Base-by-base conservation (phyloP, 2,113 vertebrate genomes). In the Sylvilagus bachmani region DNA sequence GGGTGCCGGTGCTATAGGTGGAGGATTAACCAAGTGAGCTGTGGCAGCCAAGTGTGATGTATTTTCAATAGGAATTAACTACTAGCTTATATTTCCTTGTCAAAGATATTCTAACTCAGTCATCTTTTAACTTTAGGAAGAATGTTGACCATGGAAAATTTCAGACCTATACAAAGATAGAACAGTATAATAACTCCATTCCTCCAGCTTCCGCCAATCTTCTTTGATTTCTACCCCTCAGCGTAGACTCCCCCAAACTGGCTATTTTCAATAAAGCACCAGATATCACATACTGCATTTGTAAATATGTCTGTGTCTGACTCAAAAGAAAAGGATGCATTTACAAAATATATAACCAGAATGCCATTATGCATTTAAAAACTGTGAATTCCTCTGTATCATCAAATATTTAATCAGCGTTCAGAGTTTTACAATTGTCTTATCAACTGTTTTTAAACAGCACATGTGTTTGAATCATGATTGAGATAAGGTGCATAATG, bases 21-120 rank as follows among this genome's bases (percentile, higher is more conserved):
- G 44, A 44, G 44, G 44, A 44, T 44, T 44, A 44, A 7, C 44
- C 44, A 7, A 44, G 44, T 44, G 44, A 44, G 44, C 44, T 6
- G 44, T 6, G 44, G 44, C 44, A 7, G 44, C 44, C 44, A 44
- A 38, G 27, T 58, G 4, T 71, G 31, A 94, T 70, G 94, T 86
- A 75, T 85, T 94, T 94, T 89, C 24, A 58, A 75, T 74, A 53
- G 64, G 13, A 87, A 91, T 91, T 91, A 66, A 83, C 78, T 66
- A 31, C 29, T 64, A 27, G 33, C 95, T 83, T 75, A 49, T 84
- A 70, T 89, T 69, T 89, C 21, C 25, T 83, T 92, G 25, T 94
- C 24, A 85, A 88, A 86, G 25, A 25, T 55, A 75, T 49, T 75
- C 38, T 73, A 44, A 67, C 24, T 64, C 17, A 75, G 25, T 82